phyloP scores from a whole-genome alignment of 92 coral and sea anemone species.

The Zoanthus sansibaricus region DNA sequence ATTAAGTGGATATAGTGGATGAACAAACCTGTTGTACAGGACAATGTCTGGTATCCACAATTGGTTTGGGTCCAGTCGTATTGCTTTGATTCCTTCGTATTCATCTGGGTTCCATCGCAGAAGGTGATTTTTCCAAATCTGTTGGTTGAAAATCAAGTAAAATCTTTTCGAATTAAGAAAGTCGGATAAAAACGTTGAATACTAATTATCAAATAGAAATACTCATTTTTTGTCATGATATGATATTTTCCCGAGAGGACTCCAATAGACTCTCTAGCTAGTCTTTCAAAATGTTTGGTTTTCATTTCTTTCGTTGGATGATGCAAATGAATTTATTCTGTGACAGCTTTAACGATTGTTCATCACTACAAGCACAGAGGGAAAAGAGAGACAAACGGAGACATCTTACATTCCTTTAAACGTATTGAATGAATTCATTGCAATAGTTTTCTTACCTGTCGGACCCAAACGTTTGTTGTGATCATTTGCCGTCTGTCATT shows the following conservation, averaged over 20 bases:
- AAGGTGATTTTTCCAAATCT: slow-evolving; percentile 85
- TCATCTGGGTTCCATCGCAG: slow-evolving; percentile 83
- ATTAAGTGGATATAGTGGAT: no score
- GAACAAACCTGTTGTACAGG: slow-evolving; percentile 86
- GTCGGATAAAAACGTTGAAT: no score
- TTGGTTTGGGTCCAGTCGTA: slow-evolving; percentile 80
- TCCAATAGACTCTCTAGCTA: no score
- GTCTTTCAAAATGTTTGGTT: no score
- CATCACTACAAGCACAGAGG: not conserved
- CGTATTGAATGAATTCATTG: not conserved
- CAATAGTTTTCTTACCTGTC: slow-evolving; percentile 74
- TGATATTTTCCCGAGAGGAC: no score
- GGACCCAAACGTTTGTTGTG: slow-evolving; percentile 94
- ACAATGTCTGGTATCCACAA: slow-evolving; percentile 98
- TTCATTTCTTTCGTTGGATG: no score
- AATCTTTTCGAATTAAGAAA: no score
- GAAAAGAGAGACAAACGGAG: not conserved
- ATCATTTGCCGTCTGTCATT: slow-evolving; percentile 93
- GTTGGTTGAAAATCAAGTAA: no score
- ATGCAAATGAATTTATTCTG: no score
- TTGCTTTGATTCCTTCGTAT: slow-evolving; percentile 69
- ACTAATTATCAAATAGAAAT: not conserved
- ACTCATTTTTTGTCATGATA: no score
- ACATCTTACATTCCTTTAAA: not conserved
- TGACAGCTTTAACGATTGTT: no score